A percentile compares a stretch with the other conserved stretches of the same genome.
Conservation (phyloP, 2,888 invertebrate species). For the Eurytoma adleriae region DNA sequence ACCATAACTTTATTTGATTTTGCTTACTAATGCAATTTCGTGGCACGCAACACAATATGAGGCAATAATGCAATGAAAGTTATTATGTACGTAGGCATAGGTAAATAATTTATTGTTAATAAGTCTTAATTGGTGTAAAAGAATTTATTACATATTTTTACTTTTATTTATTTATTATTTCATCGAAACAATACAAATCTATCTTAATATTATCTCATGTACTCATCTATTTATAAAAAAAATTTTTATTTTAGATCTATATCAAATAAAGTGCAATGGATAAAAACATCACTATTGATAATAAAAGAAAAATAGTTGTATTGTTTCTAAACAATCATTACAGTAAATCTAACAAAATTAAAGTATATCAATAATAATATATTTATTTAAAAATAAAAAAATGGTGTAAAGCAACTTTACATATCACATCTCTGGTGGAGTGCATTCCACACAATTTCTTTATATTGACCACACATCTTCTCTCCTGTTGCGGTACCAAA, state of each 20-base stretch:
- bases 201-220: constrained; percentile 1
- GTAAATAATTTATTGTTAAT: neutral
- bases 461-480: constrained; percentile 35
- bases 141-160: neutral
- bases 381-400: constrained; percentile 65
- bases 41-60: constrained; percentile 26
- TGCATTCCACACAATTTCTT: constrained; percentile 61
- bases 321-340: constrained; percentile 67
- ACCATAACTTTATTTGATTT: neutral
- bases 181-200: constrained; percentile 23
- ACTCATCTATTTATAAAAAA: constrained; percentile 39
- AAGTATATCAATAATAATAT: constrained; percentile 69
- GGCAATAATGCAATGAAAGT: constrained; percentile 10
- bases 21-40: neutral
- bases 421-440: constrained; percentile 74
- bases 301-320: constrained; percentile 57
- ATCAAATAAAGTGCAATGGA: constrained; percentile 39
- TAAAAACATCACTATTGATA: constrained; percentile 48
- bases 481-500: constrained; percentile 47
- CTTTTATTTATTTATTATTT: constrained; percentile 19
- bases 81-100: neutral
- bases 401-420: constrained; percentile 74
- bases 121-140: too few relatives aligned
- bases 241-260: constrained; percentile 32
- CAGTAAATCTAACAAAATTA: constrained; percentile 69